These are phyloP conservation scores for Chrysomela aeneicollis DNA, from an alignment of 2,888 invertebrate genomes.

Conservation along the genomic window DNA sequence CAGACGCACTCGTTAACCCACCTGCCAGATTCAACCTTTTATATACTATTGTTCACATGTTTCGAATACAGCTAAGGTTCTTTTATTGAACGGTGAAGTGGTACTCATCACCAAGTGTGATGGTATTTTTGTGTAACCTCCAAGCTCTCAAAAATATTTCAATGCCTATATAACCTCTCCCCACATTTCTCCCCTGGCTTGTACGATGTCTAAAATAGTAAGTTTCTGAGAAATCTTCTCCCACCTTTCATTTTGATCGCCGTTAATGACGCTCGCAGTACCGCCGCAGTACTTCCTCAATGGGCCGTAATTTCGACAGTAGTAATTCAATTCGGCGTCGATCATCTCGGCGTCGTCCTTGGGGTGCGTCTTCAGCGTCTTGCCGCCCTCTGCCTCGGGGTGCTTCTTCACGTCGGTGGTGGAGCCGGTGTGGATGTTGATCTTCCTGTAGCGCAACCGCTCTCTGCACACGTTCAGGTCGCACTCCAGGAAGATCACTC, in stretches of 20 bases:
- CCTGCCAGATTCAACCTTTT: too few species aligned
- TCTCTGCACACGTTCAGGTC: conserved; percentile 57
- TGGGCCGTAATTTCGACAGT: conserved; percentile 58
- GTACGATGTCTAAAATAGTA: too few species aligned
- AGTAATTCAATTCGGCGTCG: conserved; percentile 57
- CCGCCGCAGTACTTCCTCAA: conserved; percentile 58
- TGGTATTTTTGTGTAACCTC: too few species aligned
- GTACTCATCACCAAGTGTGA: too few species aligned
- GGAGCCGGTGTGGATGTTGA: conserved; percentile 55
- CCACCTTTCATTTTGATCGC: conserved; percentile 55
- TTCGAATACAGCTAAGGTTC: too few species aligned
- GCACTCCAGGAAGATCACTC: conserved; percentile 58
- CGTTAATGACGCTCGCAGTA: conserved; percentile 55
- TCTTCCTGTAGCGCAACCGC: conserved; percentile 49
- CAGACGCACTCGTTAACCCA: conserved; percentile 36
- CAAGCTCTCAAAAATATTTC: not conserved
- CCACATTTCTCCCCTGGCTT: too few species aligned
- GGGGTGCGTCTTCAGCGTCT: conserved; percentile 53
- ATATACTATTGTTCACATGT: too few species aligned
- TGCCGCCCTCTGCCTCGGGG: conserved; percentile 38
- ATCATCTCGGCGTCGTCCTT: conserved; percentile 52
- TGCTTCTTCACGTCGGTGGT: conserved; percentile 45
- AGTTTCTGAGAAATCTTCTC: too few species aligned
- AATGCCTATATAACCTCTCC: too few species aligned
- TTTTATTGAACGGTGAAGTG: too few species aligned